These are phyloP conservation scores for Petrolisthes cinctipes DNA, from an alignment of 2,888 invertebrate genomes.

Conservation along the genomic window DNA sequence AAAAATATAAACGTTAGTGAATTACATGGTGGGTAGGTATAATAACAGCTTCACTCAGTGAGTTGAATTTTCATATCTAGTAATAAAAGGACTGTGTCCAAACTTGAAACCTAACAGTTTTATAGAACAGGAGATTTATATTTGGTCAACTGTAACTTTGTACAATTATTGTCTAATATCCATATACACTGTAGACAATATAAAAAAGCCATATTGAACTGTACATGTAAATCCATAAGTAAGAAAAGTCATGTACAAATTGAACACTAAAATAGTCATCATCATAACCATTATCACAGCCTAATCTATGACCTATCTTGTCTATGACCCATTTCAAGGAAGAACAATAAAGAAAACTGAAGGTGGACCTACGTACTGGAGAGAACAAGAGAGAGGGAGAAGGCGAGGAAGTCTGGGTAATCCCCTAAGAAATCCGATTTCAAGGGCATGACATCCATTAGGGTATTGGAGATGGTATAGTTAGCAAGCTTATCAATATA, in stretches of 20 bases:
- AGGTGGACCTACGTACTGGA: conserved; percentile 66
- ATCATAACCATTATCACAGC: too few species aligned
- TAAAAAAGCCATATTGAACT: too few species aligned
- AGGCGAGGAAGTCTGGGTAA: conserved; percentile 84
- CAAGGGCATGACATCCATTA: conserved; percentile 78
- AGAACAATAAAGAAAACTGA: background rate
- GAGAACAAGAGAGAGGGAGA: conserved; percentile 76
- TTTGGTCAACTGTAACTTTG: too few species aligned
- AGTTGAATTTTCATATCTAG: background rate
- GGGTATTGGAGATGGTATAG: conserved; percentile 77
- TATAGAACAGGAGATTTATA: background rate
- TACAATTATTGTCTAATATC: too few species aligned
- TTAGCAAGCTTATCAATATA: conserved; percentile 81
- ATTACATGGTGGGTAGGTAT: background rate
- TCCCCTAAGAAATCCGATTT: conserved; percentile 77
- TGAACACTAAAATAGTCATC: too few species aligned
- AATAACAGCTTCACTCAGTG: background rate
- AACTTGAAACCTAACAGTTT: background rate
- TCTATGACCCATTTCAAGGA: background rate
- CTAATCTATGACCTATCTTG: background rate
- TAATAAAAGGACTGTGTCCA: background rate
- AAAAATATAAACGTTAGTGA: conserved; percentile 16
- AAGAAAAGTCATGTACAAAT: too few species aligned
- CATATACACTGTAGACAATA: too few species aligned
- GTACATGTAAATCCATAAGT: too few species aligned